A percentile compares a stretch with the other conserved stretches of the same genome.
phyloP scores from a whole-genome alignment of 1,140 invertebrate species.

The Drosophila eugracilis region DNA sequence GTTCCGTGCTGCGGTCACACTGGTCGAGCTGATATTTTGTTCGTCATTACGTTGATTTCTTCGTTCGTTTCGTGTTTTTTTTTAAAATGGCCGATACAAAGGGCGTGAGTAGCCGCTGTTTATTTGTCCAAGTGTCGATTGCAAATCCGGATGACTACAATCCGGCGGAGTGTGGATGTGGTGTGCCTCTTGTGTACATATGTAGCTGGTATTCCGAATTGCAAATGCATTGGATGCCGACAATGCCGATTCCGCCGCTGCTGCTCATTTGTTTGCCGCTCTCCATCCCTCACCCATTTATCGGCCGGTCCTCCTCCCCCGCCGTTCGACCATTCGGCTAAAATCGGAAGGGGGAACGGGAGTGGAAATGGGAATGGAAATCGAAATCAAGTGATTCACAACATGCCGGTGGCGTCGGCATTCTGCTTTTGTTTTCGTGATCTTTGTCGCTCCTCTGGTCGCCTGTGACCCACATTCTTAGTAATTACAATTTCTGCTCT shows the following conservation, averaged over 20 bases:
- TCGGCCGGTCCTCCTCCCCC: neutral
- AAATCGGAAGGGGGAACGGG: neutral
- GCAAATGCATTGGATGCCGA: neutral
- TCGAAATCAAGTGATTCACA: constrained; percentile 43
- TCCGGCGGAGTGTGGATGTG: neutral
- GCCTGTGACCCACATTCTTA: constrained; percentile 36
- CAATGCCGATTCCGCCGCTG: neutral
- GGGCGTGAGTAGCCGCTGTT: constrained; percentile 70
- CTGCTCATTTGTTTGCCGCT: constrained; percentile 11
- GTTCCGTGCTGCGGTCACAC: neutral
- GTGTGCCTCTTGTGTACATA: neutral
- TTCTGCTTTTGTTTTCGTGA: constrained; percentile 40
- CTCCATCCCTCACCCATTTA: neutral
- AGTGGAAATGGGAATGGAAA: neutral
- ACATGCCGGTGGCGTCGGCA: constrained; percentile 43
- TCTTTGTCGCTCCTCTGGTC: constrained; percentile 5
- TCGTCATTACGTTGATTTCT: constrained; percentile 68
- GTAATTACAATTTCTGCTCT: neutral
- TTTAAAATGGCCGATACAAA: constrained; percentile 84
- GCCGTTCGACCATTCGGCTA: neutral
- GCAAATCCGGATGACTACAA: neutral
- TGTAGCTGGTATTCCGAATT: neutral
- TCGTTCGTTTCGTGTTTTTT: constrained; percentile 65
- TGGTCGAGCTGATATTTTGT: constrained; percentile 60
- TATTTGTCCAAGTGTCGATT: neutral